Conservation (phyloP, 1,140 invertebrate species). For the Sminthurinus signatus region DNA sequence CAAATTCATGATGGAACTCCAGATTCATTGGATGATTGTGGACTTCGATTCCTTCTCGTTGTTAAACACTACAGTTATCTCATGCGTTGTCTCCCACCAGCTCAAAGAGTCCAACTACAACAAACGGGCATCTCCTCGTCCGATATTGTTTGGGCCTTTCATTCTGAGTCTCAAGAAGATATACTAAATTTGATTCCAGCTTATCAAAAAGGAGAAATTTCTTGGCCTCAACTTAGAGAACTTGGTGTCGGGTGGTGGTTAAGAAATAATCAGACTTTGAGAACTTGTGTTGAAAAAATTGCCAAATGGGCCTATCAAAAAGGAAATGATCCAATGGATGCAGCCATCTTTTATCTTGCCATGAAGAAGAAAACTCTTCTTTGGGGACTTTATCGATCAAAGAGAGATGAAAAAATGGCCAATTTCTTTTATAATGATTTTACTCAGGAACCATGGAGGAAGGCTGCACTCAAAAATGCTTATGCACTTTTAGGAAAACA, state of each 20-base stretch:
- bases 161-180: slow-evolving; percentile 97
- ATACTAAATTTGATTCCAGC: slow-evolving; percentile 83
- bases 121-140: slow-evolving; percentile 83
- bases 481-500: slow-evolving; percentile 93
- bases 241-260: slow-evolving; percentile 97
- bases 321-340: slow-evolving; percentile 87
- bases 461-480: slow-evolving; percentile 94
- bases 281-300: slow-evolving; percentile 79
- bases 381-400: slow-evolving; percentile 89
- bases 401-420: slow-evolving; percentile 85
- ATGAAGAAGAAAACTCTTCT: slow-evolving; percentile 97
- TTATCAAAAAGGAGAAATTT: slow-evolving; percentile 71
- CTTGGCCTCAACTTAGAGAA: slow-evolving; percentile 88
- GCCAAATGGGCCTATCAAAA: slow-evolving; percentile 38
- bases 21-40: slow-evolving; percentile 95
- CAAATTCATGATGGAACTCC: slow-evolving; percentile 43
- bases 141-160: slow-evolving; percentile 97
- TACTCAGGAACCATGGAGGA: slow-evolving; percentile 83
- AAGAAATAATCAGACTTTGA: slow-evolving; percentile 72
- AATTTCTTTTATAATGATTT: slow-evolving; percentile 95
- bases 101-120: slow-evolving; percentile 77
- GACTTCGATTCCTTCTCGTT: slow-evolving; percentile 87
- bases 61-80: slow-evolving; percentile 98
- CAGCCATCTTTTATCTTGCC: slow-evolving; percentile 93
- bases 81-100: slow-evolving; percentile 78